Conservation (phyloP, 2,113 vertebrate species). For the Indicator indicator region DNA sequence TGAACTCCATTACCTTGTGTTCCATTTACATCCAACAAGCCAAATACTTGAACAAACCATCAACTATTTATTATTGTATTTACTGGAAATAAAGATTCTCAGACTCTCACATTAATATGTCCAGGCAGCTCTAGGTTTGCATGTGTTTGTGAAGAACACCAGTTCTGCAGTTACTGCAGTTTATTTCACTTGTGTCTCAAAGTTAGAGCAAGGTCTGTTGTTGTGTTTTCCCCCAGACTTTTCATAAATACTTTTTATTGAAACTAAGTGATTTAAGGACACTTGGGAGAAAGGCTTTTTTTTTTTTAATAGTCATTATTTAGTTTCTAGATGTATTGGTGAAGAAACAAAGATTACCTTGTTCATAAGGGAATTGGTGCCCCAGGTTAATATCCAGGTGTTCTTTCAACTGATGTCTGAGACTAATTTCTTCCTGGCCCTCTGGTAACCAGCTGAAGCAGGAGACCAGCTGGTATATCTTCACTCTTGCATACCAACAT, state of each 20-base stretch:
- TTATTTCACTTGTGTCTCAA: not conserved
- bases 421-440: constrained; percentile 85
- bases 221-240: not conserved
- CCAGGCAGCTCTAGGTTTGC: not conserved
- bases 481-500: constrained; percentile 79
- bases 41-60: not conserved
- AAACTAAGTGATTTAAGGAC: constrained; percentile 45
- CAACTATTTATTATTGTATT: not conserved
- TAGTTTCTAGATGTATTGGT: constrained; percentile 72
- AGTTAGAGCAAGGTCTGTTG: not conserved
- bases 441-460: constrained; percentile 78
- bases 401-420: constrained; percentile 80
- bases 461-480: constrained; percentile 76
- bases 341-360: constrained; percentile 82
- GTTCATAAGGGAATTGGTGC: constrained; percentile 75
- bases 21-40: not conserved
- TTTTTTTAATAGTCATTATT: constrained; percentile 30
- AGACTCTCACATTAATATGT: not conserved
- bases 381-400: constrained; percentile 82
- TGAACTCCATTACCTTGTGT: not conserved
- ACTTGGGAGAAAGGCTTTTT: constrained; percentile 25
- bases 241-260: not conserved
- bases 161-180: not conserved
- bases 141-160: not conserved
- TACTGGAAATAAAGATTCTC: not conserved